phyloP scores from a whole-genome alignment of 2,888 invertebrate genomes.

The Laothoe populi region DNA sequence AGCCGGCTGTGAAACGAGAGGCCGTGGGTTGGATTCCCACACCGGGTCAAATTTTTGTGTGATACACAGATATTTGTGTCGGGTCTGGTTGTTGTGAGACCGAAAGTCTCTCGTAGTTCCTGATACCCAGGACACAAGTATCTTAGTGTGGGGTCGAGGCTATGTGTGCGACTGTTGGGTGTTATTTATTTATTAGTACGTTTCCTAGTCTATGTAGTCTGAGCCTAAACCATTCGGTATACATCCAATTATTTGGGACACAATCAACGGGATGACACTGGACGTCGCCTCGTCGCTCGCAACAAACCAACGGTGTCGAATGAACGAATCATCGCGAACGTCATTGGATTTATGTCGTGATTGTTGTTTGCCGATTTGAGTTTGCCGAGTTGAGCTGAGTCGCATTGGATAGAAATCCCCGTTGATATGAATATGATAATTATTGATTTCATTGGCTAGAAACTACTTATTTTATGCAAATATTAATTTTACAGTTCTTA shows the following conservation, averaged over 20 bases:
- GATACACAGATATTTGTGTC: too few relatives aligned
- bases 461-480: background rate
- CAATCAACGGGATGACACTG: slow-evolving; percentile 62
- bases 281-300: slow-evolving; percentile 38
- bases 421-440: background rate
- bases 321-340: slow-evolving; percentile 43
- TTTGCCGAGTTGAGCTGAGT: too few relatives aligned
- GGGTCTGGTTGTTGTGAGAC: too few relatives aligned
- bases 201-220: background rate
- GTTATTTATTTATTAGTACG: too few relatives aligned
- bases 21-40: too few relatives aligned
- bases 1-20: too few relatives aligned
- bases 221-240: slow-evolving; percentile 32
- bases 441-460: background rate
- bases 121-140: too few relatives aligned
- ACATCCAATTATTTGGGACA: slow-evolving; percentile 74
- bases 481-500: background rate
- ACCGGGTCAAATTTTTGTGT: too few relatives aligned
- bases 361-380: slow-evolving; percentile 41
- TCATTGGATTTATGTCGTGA: slow-evolving; percentile 35
- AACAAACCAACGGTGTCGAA: slow-evolving; percentile 43
- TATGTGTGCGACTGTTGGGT: too few relatives aligned
- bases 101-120: too few relatives aligned
- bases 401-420: slow-evolving; percentile 9
- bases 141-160: too few relatives aligned